Conservation (phyloP, 1,140 invertebrate genomes). For the Choristoneura fumiferana region DNA sequence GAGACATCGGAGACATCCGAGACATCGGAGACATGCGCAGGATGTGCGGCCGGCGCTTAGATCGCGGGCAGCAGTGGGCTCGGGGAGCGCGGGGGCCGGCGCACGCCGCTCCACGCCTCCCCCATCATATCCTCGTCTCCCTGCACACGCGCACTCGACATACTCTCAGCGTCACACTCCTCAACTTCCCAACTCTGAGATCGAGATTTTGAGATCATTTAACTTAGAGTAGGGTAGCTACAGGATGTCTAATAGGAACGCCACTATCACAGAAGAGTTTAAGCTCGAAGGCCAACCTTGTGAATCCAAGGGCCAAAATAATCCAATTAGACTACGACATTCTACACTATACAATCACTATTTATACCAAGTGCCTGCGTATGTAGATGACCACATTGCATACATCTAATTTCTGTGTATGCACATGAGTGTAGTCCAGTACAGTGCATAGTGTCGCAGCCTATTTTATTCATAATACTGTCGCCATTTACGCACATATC, state of each 20-base stretch:
- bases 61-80: conserved; percentile 64
- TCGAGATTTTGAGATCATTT: conserved; percentile 69
- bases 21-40: background rate
- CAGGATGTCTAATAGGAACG: conserved; percentile 24
- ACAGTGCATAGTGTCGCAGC: no score
- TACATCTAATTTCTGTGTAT: no score
- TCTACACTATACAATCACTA: no score
- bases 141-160: conserved; percentile 76
- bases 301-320: conserved; percentile 9
- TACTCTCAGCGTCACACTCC: conserved; percentile 75
- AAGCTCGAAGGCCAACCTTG: no score
- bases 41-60: conserved; percentile 34
- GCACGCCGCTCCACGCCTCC: conserved; percentile 62
- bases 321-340: no score
- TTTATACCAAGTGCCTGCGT: no score
- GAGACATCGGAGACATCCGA: no score
- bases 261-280: conserved; percentile 32
- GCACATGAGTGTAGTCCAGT: no score
- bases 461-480: no score
- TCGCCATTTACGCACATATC: no score
- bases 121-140: conserved; percentile 77
- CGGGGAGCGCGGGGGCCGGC: conserved; percentile 57
- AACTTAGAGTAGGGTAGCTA: conserved; percentile 42
- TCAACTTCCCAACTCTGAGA: conserved; percentile 76
- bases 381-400: no score